Evolutionary conservation across 1,140 invertebrate species (phyloP), one percentile per base, ranked within the genome.

Genomic region (Dendroctonus valens): DNA sequence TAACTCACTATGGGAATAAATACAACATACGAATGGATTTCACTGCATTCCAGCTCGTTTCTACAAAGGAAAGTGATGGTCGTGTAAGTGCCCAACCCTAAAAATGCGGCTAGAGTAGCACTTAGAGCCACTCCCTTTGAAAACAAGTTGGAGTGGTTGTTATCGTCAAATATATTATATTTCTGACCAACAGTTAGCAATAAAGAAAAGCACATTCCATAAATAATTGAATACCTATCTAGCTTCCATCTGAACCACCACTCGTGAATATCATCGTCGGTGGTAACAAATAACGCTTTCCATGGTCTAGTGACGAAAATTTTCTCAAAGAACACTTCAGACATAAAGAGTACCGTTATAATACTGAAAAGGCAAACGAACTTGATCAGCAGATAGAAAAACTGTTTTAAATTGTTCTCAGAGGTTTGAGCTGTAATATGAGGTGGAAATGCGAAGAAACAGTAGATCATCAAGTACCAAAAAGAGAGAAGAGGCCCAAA

Each of bases 211-310:
- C 94, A 84, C 82, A 96, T 92, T 12, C 96, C 96, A 81, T 89
- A 94, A 5, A 89, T 84, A 63, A 92, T 86, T 68, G 93, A 92
- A 81, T 96, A 97, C 76, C 96, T 84, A 79, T 98, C 95, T 42
- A 97, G 83, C 76, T 96, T 93, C 95, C 96, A 99, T 67, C 92
- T 83, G 72, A 94, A 89, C 91, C 91, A 94, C 96, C 96, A 98
- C 78, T 98, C 94, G 61, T 92, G 87, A 61, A 98, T 94, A 70
- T 96, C 94, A 76, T 97, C 94, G 76, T 97, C 93, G 0, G 91
- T 92, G n/a, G 93, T 95, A 0, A 98, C 95, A 80, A 98, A 98
- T 55, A 98, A 77, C 5, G 94, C 93, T 81, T 97, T 97, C 91
- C 96, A 95, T 0, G 95, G 94, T 11, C 93, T 80, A 0, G 91